Conservation (phyloP, 2,113 vertebrate species). For the Illadopsis cleaveri region DNA sequence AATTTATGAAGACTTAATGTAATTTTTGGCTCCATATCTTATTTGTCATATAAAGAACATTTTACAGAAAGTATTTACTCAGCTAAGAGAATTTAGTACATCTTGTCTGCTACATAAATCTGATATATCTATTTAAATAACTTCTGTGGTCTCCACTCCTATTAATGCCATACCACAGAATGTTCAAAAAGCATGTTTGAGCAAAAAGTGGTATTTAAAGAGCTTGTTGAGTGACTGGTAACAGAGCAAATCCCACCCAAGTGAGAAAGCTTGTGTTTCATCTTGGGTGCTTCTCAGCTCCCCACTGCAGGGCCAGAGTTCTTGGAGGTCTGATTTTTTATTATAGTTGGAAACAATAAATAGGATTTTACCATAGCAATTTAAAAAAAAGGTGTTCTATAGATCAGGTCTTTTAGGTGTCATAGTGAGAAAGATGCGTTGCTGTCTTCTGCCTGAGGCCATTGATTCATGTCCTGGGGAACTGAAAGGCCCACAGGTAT, state of each 20-base stretch:
- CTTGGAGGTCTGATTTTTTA: background rate
- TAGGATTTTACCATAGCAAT: background rate
- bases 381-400: background rate
- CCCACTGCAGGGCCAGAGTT: background rate
- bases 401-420: background rate
- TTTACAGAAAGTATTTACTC: fast-evolving
- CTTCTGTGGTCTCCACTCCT: background rate
- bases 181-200: background rate
- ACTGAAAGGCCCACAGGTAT: background rate
- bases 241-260: background rate
- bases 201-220: background rate
- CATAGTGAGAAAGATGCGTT: background rate
- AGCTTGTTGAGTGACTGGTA: background rate
- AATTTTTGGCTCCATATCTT: background rate
- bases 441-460: background rate
- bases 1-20: background rate
- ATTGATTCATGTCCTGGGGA: background rate
- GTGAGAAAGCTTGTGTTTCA: background rate
- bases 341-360: background rate
- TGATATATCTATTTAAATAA: background rate
- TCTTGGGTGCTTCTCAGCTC: background rate
- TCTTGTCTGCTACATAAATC: background rate
- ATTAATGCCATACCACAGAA: background rate
- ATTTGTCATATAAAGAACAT: background rate
- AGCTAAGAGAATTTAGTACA: background rate